Base-by-base conservation (phyloP, 30 jellyfish, hydroid and myxozoan genomes). In the Aurelia sp. region DNA sequence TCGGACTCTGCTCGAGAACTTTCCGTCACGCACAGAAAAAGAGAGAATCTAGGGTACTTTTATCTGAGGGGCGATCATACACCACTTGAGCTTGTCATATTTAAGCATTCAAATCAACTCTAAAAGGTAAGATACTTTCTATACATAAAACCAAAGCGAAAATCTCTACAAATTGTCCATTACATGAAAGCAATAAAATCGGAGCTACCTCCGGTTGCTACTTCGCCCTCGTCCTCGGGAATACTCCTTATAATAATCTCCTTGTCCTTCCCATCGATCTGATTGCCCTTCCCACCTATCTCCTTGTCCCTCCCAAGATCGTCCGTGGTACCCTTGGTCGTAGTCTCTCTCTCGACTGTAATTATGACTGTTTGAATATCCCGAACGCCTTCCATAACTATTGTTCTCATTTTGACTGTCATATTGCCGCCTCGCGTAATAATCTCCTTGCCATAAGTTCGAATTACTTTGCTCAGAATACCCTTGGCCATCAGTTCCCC, bases 361-460 rank as follows among this genome's bases (percentile, higher is more conserved):
- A 59, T 59, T 68, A 0, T 70, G 33, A 58, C 68, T 60, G 78
- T 70, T 71, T 64, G 73, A 37, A 15, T 82, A 71, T 31, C 71
- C 91, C 2, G 70, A 66, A 15, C 84, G 66, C 64, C 86, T 55
- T 18, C 71, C 65, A 35, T 60, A n/a, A 18, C 48, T 33, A n/a
- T 55, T 35, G 50, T 48, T 73, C 30, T 63, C 60, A 30, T 68
- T 68, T 8, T 76, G 76, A 33, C 37, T 48, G 22, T 33, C 71
- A 66, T 62, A 58, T 37, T 59, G 76, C 33, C 69, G 74, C 40
- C 70, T 20, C 44, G 74, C 66, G 55, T 80, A 57, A 31, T 70
- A 21, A 74, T 70, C 85, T 21, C 91, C 91, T 82, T 72, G 82
- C 85, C 91, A 71, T 37, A 47, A 33, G 51, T 41, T 59, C 12